Evolutionary conservation across 2,797 vertebrate genomes (phyloP).

Genomic region (Hypotaenidia philippensis): DNA sequence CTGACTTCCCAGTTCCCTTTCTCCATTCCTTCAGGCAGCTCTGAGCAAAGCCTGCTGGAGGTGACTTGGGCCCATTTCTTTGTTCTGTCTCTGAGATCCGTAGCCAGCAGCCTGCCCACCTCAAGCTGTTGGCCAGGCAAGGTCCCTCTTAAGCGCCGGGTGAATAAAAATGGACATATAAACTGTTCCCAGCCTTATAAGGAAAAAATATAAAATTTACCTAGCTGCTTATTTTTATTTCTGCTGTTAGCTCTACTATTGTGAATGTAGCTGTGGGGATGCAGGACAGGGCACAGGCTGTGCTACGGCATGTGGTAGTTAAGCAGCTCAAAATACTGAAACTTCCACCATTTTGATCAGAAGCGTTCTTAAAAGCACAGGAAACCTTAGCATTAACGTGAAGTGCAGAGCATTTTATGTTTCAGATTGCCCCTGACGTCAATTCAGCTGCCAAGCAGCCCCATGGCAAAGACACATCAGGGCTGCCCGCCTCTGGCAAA

Average conservation of each 20-base stretch:
- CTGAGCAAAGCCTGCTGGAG: neutral
- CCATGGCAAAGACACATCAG: accelerated
- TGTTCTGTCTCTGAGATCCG: neutral
- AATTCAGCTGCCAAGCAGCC: neutral
- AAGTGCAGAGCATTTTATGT: neutral
- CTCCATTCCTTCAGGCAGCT: neutral
- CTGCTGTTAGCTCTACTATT: neutral
- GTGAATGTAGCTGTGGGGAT: too few species aligned
- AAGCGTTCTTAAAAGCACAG: neutral
- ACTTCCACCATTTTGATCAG: neutral
- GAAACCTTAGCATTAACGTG: neutral
- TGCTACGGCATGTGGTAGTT: accelerated
- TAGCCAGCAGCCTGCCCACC: neutral
- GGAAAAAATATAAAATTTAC: neutral
- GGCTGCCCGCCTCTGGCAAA: neutral
- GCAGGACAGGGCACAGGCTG: neutral
- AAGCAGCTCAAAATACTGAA: neutral
- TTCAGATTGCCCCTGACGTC: neutral
- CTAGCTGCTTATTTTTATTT: neutral
- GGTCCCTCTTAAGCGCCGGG: neutral
- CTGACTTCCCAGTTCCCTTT: neutral
- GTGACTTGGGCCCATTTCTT: accelerated
- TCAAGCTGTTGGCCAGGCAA: neutral
- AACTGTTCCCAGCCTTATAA: neutral
- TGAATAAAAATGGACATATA: neutral